Conservation (phyloP, 2,888 invertebrate species). For the Villa cingulata region DNA sequence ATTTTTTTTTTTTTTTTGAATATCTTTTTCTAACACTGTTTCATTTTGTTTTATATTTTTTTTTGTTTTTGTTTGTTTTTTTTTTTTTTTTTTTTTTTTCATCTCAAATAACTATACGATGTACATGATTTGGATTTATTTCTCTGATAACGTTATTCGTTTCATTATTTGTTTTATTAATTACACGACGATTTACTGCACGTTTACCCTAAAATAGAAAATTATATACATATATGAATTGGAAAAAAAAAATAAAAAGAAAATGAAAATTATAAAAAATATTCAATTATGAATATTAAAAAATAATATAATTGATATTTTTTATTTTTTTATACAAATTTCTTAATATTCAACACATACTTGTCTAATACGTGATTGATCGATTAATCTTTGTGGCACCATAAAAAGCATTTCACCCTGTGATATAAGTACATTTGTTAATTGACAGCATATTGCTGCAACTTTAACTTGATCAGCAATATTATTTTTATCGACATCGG, state of each 20-base stretch:
- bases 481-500: conserved; percentile 48
- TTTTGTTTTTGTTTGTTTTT: no score
- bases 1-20: no score
- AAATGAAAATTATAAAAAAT: no score
- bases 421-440: conserved; percentile 70
- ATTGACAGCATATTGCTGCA: conserved; percentile 76
- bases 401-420: conserved; percentile 66
- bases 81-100: no score
- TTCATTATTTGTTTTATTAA: not conserved
- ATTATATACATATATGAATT: no score
- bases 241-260: not conserved
- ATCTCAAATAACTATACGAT: conserved; percentile 28
- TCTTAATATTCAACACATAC: conserved; percentile 15
- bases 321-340: not conserved
- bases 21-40: no score
- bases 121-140: conserved; percentile 31
- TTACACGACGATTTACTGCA: not conserved
- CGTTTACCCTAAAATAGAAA: not conserved
- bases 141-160: conserved; percentile 18
- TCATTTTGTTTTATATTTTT: no score
- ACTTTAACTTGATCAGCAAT: conserved; percentile 64
- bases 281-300: no score
- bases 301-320: not conserved
- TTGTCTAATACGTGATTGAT: conserved; percentile 41
- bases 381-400: conserved; percentile 57